These are phyloP conservation scores for Brachionus manjavacas DNA, from an alignment of 1,140 invertebrate species.

Conservation along the genomic window DNA sequence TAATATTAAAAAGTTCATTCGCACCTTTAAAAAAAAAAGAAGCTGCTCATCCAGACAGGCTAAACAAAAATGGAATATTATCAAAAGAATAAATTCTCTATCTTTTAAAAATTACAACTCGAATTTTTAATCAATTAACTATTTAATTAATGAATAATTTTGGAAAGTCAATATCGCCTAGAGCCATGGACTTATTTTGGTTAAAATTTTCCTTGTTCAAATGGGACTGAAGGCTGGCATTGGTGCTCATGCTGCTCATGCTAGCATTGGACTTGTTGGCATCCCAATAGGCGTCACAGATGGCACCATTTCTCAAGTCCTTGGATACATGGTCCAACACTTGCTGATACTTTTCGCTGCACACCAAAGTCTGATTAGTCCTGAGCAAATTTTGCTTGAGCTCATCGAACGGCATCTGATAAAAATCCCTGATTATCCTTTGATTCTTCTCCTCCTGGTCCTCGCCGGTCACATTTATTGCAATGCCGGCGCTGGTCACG, in stretches of 20 bases:
- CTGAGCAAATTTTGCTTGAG: constrained; percentile 1
- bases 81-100: not conserved
- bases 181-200: not conserved
- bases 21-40: not conserved
- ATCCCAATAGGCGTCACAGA: not conserved
- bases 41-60: not conserved
- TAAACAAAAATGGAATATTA: constrained; percentile 2
- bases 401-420: constrained; percentile 21
- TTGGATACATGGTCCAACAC: constrained; percentile 3
- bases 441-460: not conserved
- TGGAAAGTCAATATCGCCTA: constrained; percentile 36
- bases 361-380: not conserved
- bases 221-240: not conserved
- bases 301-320: not conserved
- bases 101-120: not conserved
- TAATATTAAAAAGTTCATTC: not conserved
- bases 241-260: not conserved
- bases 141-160: constrained; percentile 27
- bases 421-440: constrained; percentile 15
- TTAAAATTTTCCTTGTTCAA: not conserved
- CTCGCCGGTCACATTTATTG: not conserved
- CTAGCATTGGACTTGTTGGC: not conserved
- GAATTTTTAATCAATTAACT: not conserved
- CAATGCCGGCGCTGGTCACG: too few relatives aligned
- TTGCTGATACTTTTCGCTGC: constrained; percentile 38